phyloP scores from a whole-genome alignment of 2,797 vertebrate species.

The Sylvilagus floridanus region DNA sequence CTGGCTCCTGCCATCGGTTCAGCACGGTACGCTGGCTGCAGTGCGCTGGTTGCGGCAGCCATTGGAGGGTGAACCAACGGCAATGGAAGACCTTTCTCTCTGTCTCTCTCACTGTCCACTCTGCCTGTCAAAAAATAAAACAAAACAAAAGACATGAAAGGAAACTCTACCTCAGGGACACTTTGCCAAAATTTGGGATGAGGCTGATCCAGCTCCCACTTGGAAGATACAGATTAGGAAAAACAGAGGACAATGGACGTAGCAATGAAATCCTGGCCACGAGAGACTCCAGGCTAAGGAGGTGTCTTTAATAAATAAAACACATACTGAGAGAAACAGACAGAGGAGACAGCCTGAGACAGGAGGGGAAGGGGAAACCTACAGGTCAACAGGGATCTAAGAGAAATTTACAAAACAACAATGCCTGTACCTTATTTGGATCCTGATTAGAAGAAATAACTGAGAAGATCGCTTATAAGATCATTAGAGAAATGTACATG shows the following conservation, averaged over 20 bases:
- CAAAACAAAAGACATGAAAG: background rate
- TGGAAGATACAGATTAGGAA: background rate
- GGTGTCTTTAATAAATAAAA: background rate
- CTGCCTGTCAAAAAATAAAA: too few species aligned
- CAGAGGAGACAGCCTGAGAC: background rate
- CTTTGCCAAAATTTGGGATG: background rate
- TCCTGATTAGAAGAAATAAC: conserved; percentile 7
- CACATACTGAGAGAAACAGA: too few species aligned
- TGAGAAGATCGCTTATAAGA: conserved; percentile 8
- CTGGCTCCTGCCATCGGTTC: too few species aligned
- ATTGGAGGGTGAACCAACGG: too few species aligned
- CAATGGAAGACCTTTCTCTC: too few species aligned
- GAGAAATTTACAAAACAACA: background rate
- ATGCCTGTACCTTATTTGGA: background rate
- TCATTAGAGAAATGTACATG: background rate
- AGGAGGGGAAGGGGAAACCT: background rate
- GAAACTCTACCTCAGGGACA: background rate
- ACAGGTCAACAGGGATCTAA: background rate
- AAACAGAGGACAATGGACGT: background rate
- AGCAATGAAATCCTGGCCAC: background rate
- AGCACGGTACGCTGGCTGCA: too few species aligned
- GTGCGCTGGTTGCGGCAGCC: too few species aligned
- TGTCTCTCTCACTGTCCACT: too few species aligned
- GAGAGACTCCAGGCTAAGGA: background rate
- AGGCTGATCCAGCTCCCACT: background rate